Conservation (phyloP, 2,113 vertebrate species). For the Toxostoma redivivum region DNA sequence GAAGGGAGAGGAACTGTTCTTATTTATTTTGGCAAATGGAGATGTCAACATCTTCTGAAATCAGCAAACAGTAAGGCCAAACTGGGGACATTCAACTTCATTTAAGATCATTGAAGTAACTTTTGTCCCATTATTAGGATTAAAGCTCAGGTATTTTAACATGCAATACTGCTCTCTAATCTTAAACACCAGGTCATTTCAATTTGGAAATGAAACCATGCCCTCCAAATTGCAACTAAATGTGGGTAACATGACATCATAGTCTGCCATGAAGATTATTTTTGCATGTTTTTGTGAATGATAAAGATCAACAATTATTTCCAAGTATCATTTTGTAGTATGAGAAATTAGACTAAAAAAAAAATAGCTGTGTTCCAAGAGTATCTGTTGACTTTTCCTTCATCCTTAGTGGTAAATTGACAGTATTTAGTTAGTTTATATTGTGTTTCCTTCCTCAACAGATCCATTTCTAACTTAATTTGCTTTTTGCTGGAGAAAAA, state of each 20-base stretch:
- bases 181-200: neutral
- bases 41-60: neutral
- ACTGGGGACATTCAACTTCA: neutral
- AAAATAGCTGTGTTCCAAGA: neutral
- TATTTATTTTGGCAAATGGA: neutral
- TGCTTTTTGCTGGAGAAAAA: neutral
- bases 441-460: neutral
- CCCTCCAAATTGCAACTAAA: neutral
- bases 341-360: neutral
- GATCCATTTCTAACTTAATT: neutral
- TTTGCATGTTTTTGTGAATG: neutral
- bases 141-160: neutral
- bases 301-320: neutral
- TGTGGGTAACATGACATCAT: neutral
- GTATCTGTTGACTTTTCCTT: neutral
- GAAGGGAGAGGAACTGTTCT: neutral
- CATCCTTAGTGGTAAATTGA: neutral
- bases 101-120: neutral
- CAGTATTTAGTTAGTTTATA: neutral
- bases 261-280: neutral
- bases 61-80: neutral
- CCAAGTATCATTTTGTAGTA: neutral
- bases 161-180: neutral
- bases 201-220: neutral
- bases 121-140: neutral